A percentile compares a stretch with the other conserved stretches of the same genome.
Conservation (phyloP, 2,797 vertebrate genomes). For the Miichthys miiuy region DNA sequence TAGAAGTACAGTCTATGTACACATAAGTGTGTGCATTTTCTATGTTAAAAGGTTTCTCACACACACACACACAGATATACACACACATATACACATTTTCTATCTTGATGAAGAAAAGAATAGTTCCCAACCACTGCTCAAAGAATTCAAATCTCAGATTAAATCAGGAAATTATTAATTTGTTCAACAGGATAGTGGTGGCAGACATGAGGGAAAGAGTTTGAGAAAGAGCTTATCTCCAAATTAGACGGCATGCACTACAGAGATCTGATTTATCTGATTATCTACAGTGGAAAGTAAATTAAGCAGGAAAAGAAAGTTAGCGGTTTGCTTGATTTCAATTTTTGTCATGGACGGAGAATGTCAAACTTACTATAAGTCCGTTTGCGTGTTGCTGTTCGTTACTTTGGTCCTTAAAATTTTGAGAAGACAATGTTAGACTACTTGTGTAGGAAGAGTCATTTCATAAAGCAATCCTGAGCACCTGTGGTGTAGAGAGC, state of each 20-base stretch:
- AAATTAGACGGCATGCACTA: slow-evolving; percentile 89
- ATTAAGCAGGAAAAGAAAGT: slow-evolving; percentile 79
- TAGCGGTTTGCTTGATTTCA: slow-evolving; percentile 70
- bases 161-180: slow-evolving; percentile 50
- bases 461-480: slow-evolving; percentile 70
- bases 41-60: background rate
- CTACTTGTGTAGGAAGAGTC: slow-evolving; percentile 77
- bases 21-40: slow-evolving; percentile 16
- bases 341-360: slow-evolving; percentile 76
- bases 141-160: slow-evolving; percentile 50
- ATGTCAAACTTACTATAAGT: slow-evolving; percentile 98
- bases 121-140: slow-evolving; percentile 59
- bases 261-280: slow-evolving; percentile 73
- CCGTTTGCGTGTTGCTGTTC: slow-evolving; percentile 99
- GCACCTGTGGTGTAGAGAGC: slow-evolving; percentile 26
- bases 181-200: slow-evolving; percentile 68
- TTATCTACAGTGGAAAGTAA: slow-evolving; percentile 58
- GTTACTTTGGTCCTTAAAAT: slow-evolving; percentile 99
- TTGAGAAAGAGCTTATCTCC: slow-evolving; percentile 72
- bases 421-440: slow-evolving; percentile 93
- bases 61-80: slow-evolving; percentile 13
- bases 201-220: slow-evolving; percentile 66
- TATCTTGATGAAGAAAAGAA: slow-evolving; percentile 56
- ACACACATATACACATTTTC: slow-evolving; percentile 12
- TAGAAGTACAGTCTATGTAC: background rate